Percentiles rank a stretch among this genome's conserved stretches.
Conservation (phyloP, 2,888 invertebrate genomes). For the Hemistola chrysoprasaria region DNA sequence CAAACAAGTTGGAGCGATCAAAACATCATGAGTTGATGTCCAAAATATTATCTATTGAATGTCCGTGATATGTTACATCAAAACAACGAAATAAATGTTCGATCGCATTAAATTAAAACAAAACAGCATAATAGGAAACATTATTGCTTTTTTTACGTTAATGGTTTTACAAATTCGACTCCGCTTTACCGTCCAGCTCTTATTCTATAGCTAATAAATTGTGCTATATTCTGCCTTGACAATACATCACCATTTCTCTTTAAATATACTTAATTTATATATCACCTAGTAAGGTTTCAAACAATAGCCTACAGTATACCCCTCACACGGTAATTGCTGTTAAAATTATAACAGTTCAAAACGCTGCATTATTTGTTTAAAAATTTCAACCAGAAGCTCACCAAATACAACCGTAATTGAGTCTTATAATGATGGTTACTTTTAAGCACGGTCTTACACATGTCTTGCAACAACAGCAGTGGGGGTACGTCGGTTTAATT, state of each 20-base stretch:
- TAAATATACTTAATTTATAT: constrained; percentile 60
- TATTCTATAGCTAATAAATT: constrained; percentile 71
- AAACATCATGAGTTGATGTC: constrained; percentile 31
- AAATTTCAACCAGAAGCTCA: not conserved
- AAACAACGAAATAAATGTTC: constrained; percentile 28
- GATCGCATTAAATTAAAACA: constrained; percentile 39
- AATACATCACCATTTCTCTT: constrained; percentile 47
- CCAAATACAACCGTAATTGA: no score
- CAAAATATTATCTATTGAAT: constrained; percentile 34
- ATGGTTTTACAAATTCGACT: constrained; percentile 46
- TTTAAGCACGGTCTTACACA: no score
- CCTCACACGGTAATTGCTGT: constrained; percentile 55
- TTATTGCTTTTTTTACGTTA: constrained; percentile 56
- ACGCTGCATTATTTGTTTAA: not conserved
- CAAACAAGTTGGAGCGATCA: constrained; percentile 43
- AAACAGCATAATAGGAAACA: constrained; percentile 29
- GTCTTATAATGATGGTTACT: no score
- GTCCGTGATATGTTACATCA: constrained; percentile 57
- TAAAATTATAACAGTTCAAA: constrained; percentile 24
- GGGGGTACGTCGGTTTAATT: no score
- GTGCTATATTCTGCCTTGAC: constrained; percentile 68
- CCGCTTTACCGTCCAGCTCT: constrained; percentile 47
- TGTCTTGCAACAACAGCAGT: no score
- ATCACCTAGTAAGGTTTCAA: constrained; percentile 80
- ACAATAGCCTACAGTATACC: constrained; percentile 64